These are phyloP conservation scores for Archocentrus centrarchus DNA, from an alignment of 2,113 vertebrate genomes.

Conservation along the genomic window DNA sequence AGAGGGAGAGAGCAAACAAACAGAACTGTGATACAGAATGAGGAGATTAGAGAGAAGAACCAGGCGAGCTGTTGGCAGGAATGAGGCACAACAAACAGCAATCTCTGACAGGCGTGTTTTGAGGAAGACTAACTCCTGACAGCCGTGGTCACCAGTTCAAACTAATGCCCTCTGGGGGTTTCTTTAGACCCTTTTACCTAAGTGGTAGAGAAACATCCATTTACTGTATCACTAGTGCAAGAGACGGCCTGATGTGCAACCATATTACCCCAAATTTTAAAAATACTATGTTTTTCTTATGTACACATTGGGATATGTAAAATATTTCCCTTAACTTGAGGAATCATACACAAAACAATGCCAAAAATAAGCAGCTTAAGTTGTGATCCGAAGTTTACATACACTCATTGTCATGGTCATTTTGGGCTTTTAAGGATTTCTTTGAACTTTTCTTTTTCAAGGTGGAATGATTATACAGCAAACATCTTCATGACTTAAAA, in stretches of 20 bases:
- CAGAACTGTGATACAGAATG: slow-evolving; percentile 45
- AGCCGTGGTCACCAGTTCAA: slow-evolving; percentile 20
- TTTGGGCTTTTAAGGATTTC: background rate
- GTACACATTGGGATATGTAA: background rate
- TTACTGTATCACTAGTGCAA: background rate
- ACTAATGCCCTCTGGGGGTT: background rate
- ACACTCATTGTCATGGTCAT: background rate
- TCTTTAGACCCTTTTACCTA: background rate
- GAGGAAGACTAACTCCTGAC: background rate
- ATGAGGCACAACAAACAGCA: slow-evolving; percentile 5
- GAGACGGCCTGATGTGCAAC: background rate
- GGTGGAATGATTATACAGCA: accelerated
- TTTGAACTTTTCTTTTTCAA: background rate
- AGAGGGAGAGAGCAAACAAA: slow-evolving; percentile 51
- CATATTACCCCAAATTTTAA: background rate
- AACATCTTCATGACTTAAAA: background rate
- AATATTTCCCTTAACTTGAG: background rate
- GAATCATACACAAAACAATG: background rate
- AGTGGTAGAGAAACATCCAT: background rate
- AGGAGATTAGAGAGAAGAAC: slow-evolving; percentile 43
- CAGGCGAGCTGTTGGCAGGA: slow-evolving; percentile 47
- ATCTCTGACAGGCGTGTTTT: background rate
- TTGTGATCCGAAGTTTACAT: background rate
- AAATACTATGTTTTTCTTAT: background rate
- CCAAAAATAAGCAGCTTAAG: background rate